Percentiles rank a stretch among this genome's conserved stretches.
phyloP scores from a whole-genome alignment of 2,797 vertebrate genomes.

The Iguana delicatissima region DNA sequence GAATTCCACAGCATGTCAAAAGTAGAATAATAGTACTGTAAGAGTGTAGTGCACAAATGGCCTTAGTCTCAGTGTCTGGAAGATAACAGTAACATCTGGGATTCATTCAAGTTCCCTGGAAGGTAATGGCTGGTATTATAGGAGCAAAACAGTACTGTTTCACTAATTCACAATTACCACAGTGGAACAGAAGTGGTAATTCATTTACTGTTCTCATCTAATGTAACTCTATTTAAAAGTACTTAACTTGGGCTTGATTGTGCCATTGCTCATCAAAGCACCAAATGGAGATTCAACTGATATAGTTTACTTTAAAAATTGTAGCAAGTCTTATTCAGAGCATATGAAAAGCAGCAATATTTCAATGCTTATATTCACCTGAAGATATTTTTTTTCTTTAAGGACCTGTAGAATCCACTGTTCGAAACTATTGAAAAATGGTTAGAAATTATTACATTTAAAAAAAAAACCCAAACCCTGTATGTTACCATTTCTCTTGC shows the following conservation, averaged over 20 bases:
- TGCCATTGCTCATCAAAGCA: neutral
- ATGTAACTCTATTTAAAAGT: neutral
- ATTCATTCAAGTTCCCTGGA: neutral
- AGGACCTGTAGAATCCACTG: constrained; percentile 1
- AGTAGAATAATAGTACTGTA: too few relatives aligned
- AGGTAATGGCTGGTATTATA: neutral
- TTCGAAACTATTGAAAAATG: constrained; percentile 52
- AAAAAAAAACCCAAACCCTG: constrained; percentile 53
- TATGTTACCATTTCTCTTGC: neutral
- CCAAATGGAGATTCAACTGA: neutral
- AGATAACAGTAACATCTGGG: neutral
- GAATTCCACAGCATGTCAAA: too few relatives aligned
- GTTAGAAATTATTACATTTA: constrained; percentile 56
- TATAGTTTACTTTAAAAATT: neutral
- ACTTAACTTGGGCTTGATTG: neutral
- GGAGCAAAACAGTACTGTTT: neutral
- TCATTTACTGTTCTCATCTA: neutral
- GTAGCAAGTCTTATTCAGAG: constrained; percentile 27
- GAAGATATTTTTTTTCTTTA: neutral
- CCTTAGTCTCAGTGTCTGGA: neutral
- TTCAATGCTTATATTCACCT: constrained; percentile 4
- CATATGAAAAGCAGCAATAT: neutral
- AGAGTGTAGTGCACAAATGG: too few relatives aligned
- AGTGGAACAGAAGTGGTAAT: neutral
- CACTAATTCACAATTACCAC: neutral